Evolutionary conservation across 2,113 vertebrate genomes (phyloP), one percentile per base, ranked within the genome.

Genomic region (Callocephalon fimbriatum): DNA sequence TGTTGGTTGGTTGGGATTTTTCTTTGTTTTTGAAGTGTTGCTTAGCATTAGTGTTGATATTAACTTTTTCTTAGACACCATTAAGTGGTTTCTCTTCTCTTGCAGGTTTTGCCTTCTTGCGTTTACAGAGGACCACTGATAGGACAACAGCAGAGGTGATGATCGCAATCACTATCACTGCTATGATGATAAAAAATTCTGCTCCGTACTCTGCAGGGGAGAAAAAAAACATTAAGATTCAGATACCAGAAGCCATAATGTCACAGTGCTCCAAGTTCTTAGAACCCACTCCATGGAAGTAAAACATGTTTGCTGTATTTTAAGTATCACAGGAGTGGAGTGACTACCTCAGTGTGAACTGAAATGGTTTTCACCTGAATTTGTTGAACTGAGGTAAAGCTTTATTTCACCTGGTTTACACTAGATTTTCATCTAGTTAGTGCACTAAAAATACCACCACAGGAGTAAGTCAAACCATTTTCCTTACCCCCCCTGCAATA

Each of bases 41-140:
- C 23, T 15, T 8, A 35, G 35, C 26, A 40, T 6, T 9, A 38
- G 31, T 47, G 38, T 88, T 42, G 48, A 40, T 23, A 37, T 8
- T 13, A 21, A 16, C 62, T 90, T 38, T 78, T 68, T 67, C 56
- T 96, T 94, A 98, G 2, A 97, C 59, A 16, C 35, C 19, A 9
- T 88, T 97, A 12, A 98, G 97, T 0, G 98, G 98, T 18, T 97
- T 17, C 27, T 38, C 96, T 86, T 99, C 98, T 92, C 26, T n/a
- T 7, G 18, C 8, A 72, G n/a, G 35, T 86, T 53, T 96, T 70
- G n/a, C n/a, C 40, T 93, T 97, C 92, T 89, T 98, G 73, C 95
- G 96, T 87, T 97, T 99, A 97, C 95, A 98, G 90, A 98, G 98
- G 58, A 98, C 68, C 63, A 99, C 97, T 0, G 94, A 68, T 13